Base-by-base conservation (phyloP, 1,140 invertebrate species). In the Gryon sp. region DNA sequence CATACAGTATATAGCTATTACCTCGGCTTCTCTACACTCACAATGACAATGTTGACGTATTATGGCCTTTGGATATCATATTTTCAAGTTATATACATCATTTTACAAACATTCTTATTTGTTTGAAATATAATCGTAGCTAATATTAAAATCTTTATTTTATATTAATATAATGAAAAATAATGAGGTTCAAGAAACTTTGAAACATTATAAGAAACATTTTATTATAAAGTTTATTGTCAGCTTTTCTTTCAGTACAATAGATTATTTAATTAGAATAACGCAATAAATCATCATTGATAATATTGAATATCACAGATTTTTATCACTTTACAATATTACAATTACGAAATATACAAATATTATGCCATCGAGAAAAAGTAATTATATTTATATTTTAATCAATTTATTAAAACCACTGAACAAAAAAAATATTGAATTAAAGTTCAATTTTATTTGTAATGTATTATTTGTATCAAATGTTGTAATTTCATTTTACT, bases 1-100 rank as follows among this genome's bases (percentile, higher is more conserved):
- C 85, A 82, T 68, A 57, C 77, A 76, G 78, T 65, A 59, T 79
- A 76, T 76, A 75, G 36, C 62, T 69, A 65, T 76, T 70, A 53
- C 41, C 52, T 78, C 75, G 78, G 70, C 76, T 81, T 57, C 79
- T 34, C 70, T 75, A 79, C 74, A 74, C 53, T 79, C 57, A 77
- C 74, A n/a, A n/a, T 66, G 73, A 68, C 70, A 73, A 72, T 60
- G 63, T 57, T 45, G 53, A 63, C 48, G 18, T 26, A 46, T 30
- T 52, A n/a, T 63, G 28, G 15, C 62, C 32, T 66, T 34, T 57
- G 40, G 24, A 73, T 62, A 20, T 65, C 55, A 22, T 68, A 72
- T 68, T 59, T n/a, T n/a, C n/a, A n/a, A n/a, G 32, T 4, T 7
- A 7, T 24, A 4, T 24, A 34, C 32, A 8, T 34, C 2, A 4